Conservation (phyloP, 2,888 invertebrate genomes). For the Ethmia dodecea region DNA sequence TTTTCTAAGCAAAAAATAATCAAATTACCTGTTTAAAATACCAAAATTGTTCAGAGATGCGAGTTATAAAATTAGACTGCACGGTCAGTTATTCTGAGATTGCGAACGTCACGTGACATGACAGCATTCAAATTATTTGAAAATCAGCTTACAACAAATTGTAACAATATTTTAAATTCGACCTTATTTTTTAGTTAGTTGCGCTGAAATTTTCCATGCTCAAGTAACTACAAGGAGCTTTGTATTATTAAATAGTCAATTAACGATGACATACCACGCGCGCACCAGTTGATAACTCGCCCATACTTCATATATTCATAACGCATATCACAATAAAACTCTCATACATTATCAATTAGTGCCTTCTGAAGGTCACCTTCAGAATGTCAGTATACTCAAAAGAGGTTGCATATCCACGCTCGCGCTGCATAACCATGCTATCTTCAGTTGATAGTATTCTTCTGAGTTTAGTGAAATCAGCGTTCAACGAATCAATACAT, state of each 20-base stretch:
- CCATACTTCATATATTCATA: slow-evolving; percentile 10
- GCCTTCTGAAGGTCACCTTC: slow-evolving; percentile 13
- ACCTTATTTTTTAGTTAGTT: too few relatives aligned
- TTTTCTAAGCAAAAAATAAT: too few relatives aligned
- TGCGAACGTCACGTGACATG: slow-evolving; percentile 47
- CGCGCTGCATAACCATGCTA: not conserved
- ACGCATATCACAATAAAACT: not conserved
- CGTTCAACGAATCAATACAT: slow-evolving; percentile 61
- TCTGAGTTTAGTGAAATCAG: slow-evolving; percentile 40
- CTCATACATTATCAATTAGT: too few relatives aligned
- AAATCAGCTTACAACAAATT: too few relatives aligned
- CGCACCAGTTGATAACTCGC: slow-evolving; percentile 10
- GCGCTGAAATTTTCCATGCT: too few relatives aligned
- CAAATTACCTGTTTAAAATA: not conserved
- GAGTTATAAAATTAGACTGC: slow-evolving; percentile 59
- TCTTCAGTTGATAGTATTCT: slow-evolving; percentile 6
- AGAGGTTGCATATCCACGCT: not conserved
- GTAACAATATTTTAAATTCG: too few relatives aligned
- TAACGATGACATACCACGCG: slow-evolving; percentile 13
- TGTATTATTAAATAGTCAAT: slow-evolving; percentile 9
- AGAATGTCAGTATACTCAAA: not conserved
- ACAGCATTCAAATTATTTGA: too few relatives aligned
- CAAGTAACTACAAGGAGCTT: not conserved
- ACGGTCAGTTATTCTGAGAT: slow-evolving; percentile 67
- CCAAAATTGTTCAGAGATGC: slow-evolving; percentile 25